Evolutionary conservation across 2,797 vertebrate species (phyloP), one percentile per base, ranked within the genome.

Genomic region (Acrocephalus scirpaceus): DNA sequence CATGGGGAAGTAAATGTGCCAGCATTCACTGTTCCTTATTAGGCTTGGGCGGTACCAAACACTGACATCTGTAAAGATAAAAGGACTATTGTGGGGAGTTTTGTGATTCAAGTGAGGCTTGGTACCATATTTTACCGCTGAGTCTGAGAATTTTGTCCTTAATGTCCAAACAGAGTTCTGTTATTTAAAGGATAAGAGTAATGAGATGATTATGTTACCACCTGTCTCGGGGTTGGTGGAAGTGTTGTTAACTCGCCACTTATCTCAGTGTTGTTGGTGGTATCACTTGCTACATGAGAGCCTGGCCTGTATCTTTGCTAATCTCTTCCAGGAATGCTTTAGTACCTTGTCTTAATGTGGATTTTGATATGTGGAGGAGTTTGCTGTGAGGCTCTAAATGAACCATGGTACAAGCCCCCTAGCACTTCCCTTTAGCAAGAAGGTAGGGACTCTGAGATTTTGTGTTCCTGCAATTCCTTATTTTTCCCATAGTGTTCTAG

Each of bases 221-320:
- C 10, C 8, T 73, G 2, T 26, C 32, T 47, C 56, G 18, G 56
- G 11, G 27, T 34, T 83, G 75, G 29, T 47, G 51, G 26, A 60
- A 70, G 15, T 71, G 64, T 50, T 40, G 7, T 45, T 19, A 67
- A 16, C 32, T 53, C 34, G 44, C 29, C 12, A 10, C 19, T 83
- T 78, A 15, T 27, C 44, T 62, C 57, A n/a, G 17, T 57, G 42
- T 11, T 71, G 36, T 0, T 76, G 45, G 11, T 69, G 13, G 6
- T 70, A 26, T 18, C 1, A 1, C 42, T 40, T 42, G 13, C 20
- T 51, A 3, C 1, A 4, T 18, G 27, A 64, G 6, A 51, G 5
- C 26, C 50, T 30, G 54, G 12, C 32, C 51, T 3, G 2, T 36
- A 10, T 18, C 25, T 91, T 70, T 86, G 23, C 29, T 58, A 13